Percentiles rank a stretch among this genome's conserved stretches.
Evolutionary conservation across 2,888 invertebrate genomes (phyloP).

Genomic region (Eustalomyia histrio): DNA sequence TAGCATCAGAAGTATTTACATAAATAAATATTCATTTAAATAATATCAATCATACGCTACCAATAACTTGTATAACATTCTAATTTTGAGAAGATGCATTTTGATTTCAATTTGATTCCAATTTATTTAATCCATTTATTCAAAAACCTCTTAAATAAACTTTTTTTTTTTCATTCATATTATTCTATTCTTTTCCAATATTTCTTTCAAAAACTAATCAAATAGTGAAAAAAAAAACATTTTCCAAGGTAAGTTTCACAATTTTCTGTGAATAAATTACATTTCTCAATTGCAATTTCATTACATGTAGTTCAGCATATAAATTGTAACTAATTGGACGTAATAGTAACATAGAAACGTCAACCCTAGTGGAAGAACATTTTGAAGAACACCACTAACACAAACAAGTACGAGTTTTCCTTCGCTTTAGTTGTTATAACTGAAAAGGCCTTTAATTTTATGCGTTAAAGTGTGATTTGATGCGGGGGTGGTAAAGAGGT

Average conservation of each 20-base stretch:
- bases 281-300: constrained; percentile 63
- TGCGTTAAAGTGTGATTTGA: background rate
- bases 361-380: constrained; percentile 23
- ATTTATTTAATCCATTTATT: background rate
- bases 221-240: constrained; percentile 25
- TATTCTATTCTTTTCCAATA: background rate
- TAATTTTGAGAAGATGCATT: too few relatives aligned
- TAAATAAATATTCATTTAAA: too few relatives aligned
- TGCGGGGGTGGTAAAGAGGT: background rate
- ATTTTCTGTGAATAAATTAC: constrained; percentile 62
- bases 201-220: constrained; percentile 50
- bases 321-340: constrained; percentile 65
- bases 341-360: constrained; percentile 58
- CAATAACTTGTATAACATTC: too few relatives aligned
- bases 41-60: too few relatives aligned
- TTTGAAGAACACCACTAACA: background rate
- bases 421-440: background rate
- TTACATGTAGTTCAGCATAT: constrained; percentile 46
- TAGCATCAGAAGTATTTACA: too few relatives aligned
- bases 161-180: background rate
- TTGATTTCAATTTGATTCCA: background rate
- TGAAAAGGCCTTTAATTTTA: background rate
- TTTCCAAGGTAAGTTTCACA: constrained; percentile 55
- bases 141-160: background rate
- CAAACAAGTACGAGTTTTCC: too few relatives aligned